Evolutionary conservation across 2,888 invertebrate species (phyloP).

Genomic region (Watsonalla cultraria): DNA sequence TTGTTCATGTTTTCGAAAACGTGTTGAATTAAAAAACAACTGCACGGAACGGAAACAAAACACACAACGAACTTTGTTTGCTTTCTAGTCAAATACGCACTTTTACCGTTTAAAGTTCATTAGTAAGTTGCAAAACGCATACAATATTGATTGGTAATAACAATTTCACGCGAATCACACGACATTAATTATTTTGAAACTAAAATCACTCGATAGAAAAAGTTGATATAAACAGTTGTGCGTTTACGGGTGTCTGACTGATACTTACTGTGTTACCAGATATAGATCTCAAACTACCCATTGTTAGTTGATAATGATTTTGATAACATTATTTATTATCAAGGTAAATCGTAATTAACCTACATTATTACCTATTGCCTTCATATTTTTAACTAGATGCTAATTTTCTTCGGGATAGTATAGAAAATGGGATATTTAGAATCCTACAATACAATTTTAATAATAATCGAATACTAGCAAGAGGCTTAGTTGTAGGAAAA

Average conservation of each 20-base stretch:
- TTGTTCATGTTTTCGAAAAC: not conserved
- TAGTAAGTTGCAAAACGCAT: not conserved
- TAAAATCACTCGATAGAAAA: slow-evolving; percentile 46
- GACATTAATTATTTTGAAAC: slow-evolving; percentile 35
- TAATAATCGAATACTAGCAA: no score
- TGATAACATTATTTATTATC: not conserved
- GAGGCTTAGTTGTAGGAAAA: no score
- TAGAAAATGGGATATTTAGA: no score
- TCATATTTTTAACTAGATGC: no score
- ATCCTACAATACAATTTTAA: no score
- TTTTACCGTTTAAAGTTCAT: not conserved
- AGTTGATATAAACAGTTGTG: slow-evolving; percentile 56
- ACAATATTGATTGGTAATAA: not conserved
- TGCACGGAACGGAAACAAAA: not conserved
- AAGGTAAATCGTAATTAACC: no score
- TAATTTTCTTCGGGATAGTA: no score
- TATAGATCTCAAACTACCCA: slow-evolving; percentile 5
- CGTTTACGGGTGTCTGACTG: slow-evolving; percentile 33
- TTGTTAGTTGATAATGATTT: slow-evolving; percentile 2
- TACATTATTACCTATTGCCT: no score
- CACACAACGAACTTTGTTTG: not conserved
- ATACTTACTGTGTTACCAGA: slow-evolving; percentile 39
- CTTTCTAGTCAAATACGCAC: not conserved
- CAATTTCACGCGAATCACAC: not conserved
- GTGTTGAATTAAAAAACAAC: not conserved